These are phyloP conservation scores for Eupithecia subumbrata DNA, from an alignment of 2,888 invertebrate genomes.

Conservation along the genomic window DNA sequence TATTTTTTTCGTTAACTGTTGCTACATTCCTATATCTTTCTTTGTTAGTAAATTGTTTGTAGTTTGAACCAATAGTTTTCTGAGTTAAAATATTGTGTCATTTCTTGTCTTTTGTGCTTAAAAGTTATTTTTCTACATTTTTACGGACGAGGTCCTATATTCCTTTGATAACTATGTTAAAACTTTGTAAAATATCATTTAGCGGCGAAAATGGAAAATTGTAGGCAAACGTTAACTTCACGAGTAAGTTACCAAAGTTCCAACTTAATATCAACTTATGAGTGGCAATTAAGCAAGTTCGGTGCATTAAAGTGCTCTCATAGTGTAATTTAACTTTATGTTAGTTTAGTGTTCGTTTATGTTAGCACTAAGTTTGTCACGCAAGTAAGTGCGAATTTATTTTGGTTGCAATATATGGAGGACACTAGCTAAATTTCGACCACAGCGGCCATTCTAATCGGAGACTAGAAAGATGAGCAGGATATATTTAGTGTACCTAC, in stretches of 20 bases:
- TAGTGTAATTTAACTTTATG: slow-evolving; percentile 9
- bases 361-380: slow-evolving; percentile 19
- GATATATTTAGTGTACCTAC: too few relatives aligned
- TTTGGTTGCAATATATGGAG: not conserved
- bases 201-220: not conserved
- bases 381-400: not conserved
- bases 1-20: too few relatives aligned
- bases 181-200: not conserved
- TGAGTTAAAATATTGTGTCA: not conserved
- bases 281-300: slow-evolving; percentile 33
- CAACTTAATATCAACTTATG: slow-evolving; percentile 30
- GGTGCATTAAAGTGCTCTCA: slow-evolving; percentile 27
- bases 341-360: not conserved
- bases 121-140: not conserved
- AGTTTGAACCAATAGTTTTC: too few relatives aligned
- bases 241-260: slow-evolving; percentile 18
- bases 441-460: too few relatives aligned
- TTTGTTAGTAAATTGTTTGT: too few relatives aligned
- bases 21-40: too few relatives aligned
- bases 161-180: not conserved
- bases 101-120: not conserved
- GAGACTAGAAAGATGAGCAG: too few relatives aligned
- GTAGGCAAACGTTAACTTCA: slow-evolving; percentile 6
- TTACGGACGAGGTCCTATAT: not conserved
- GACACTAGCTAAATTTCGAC: too few relatives aligned